Evolutionary conservation across 2,888 invertebrate species (phyloP).

Genomic region (Yponomeuta cagnagella): DNA sequence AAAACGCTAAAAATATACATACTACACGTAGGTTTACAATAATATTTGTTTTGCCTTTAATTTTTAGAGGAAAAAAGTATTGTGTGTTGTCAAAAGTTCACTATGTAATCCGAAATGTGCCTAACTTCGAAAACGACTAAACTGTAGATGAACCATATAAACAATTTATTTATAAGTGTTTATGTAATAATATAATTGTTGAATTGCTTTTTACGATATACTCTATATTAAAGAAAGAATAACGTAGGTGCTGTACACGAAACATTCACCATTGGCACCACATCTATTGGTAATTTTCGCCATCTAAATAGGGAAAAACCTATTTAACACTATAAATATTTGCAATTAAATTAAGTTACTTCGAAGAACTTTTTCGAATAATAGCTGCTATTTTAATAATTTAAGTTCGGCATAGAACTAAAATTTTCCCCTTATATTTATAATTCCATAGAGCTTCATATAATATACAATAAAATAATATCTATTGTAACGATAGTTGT

Average conservation of each 20-base stretch:
- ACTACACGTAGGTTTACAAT: neutral
- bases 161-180: constrained; percentile 19
- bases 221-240: neutral
- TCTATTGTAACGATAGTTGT: neutral
- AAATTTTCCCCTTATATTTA: neutral
- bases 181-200: neutral
- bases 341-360: no score
- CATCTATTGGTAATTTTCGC: no score
- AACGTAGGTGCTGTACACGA: no score
- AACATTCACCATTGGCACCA: no score
- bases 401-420: neutral
- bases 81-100: neutral
- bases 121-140: constrained; percentile 5
- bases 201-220: neutral
- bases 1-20: constrained; percentile 2
- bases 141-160: constrained; percentile 26
- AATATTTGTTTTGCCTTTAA: neutral
- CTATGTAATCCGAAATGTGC: constrained; percentile 2
- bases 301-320: no score
- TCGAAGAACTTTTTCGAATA: no score
- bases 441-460: neutral
- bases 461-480: neutral
- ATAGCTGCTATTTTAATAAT: no score
- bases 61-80: constrained; percentile 3
- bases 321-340: no score